phyloP scores from a whole-genome alignment of 2,797 vertebrate genomes.

The Yasuhikotakia modesta region DNA sequence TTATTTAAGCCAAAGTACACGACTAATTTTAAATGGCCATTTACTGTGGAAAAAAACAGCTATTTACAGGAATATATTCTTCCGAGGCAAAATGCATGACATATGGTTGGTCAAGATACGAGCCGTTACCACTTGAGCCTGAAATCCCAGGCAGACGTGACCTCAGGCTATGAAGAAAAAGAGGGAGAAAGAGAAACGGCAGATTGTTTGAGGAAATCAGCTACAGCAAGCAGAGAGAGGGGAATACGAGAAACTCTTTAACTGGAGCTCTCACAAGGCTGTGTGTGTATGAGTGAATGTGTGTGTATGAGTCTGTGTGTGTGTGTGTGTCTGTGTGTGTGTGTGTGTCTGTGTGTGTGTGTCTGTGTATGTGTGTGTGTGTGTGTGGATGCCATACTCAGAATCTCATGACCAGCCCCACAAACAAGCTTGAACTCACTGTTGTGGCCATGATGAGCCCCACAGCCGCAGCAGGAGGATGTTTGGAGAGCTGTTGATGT shows the following conservation, averaged over 20 bases:
- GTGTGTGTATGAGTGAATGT: conserved; percentile 18
- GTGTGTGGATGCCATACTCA: not conserved
- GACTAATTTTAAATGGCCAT: too few relatives aligned
- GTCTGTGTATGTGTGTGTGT: not conserved
- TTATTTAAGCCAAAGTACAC: too few relatives aligned
- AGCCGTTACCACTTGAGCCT: conserved; percentile 48
- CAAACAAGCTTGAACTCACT: not conserved
- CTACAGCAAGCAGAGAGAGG: conserved; percentile 21
- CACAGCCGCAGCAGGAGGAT: not conserved
- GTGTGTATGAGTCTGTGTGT: not conserved
- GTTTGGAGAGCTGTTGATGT: conserved; percentile 9
- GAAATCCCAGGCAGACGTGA: conserved; percentile 55
- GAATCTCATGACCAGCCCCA: conserved; percentile 24
- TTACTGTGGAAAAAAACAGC: too few relatives aligned
- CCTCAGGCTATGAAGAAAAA: conserved; percentile 48
- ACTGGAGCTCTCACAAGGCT: conserved; percentile 20
- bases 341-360: too few relatives aligned
- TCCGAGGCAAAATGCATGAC: conserved; percentile 45
- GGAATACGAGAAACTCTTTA: conserved; percentile 40
- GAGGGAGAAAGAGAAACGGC: conserved; percentile 22
- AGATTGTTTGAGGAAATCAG: conserved; percentile 51
- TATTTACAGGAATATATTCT: conserved; percentile 17
- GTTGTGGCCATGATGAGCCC: conserved; percentile 29
- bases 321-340: too few relatives aligned
- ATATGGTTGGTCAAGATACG: conserved; percentile 63